Percentiles rank a stretch among this genome's conserved stretches.
These are phyloP conservation scores for Lagocephalus sceleratus DNA, from an alignment of 2,797 vertebrate species.

Conservation along the genomic window DNA sequence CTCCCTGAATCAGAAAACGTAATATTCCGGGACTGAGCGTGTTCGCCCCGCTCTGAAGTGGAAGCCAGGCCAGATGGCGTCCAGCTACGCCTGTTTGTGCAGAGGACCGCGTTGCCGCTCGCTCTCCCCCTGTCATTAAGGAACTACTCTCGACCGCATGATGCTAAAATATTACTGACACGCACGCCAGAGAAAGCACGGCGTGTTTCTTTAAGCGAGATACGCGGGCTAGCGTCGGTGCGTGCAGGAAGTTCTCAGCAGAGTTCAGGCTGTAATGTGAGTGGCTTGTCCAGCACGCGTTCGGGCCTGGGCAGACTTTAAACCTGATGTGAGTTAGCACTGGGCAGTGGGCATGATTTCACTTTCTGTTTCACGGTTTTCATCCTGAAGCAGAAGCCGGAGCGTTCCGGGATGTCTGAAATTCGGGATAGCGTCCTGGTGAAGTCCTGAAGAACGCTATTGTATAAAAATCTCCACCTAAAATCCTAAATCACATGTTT, in stretches of 20 bases:
- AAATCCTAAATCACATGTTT: too few species aligned
- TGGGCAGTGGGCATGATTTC: background rate
- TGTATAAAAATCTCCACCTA: too few species aligned
- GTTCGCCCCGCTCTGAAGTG: conserved; percentile 37
- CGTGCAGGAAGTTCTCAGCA: conserved; percentile 24
- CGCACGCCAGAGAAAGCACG: conserved; percentile 27
- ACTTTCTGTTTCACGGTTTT: background rate
- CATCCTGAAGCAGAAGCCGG: too few species aligned
- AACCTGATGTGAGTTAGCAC: too few species aligned
- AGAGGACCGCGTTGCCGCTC: conserved; percentile 30
- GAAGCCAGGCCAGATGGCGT: conserved; percentile 58
- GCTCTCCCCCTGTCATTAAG: conserved; percentile 65
- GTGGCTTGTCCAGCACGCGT: conserved; percentile 10
- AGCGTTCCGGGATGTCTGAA: background rate
- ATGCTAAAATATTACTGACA: conserved; percentile 46
- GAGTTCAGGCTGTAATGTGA: conserved; percentile 13
- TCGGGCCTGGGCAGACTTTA: background rate
- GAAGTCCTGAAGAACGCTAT: background rate
- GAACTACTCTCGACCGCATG: conserved; percentile 46
- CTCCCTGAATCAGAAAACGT: background rate
- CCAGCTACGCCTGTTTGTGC: conserved; percentile 55
- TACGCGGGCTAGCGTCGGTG: conserved; percentile 11
- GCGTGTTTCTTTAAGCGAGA: conserved; percentile 11
- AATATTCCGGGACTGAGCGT: conserved; percentile 16
- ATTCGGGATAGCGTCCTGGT: background rate